These are phyloP conservation scores for Cyprinodon tularosa DNA, from an alignment of 2,113 vertebrate species.

Conservation along the genomic window DNA sequence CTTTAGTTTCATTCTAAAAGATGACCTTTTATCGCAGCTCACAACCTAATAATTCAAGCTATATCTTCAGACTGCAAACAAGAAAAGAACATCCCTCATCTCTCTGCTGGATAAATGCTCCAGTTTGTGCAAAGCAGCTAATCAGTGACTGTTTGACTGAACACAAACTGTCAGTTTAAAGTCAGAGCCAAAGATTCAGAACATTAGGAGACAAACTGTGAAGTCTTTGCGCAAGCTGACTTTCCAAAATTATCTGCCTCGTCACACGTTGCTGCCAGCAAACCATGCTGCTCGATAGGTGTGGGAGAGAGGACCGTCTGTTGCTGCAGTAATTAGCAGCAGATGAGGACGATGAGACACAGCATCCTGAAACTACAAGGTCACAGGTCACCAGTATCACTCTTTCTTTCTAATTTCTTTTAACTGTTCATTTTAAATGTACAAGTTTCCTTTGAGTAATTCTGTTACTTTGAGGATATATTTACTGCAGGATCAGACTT, in stretches of 20 bases:
- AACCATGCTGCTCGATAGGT: slow-evolving; percentile 25
- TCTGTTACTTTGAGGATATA: not conserved
- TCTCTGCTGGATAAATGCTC: slow-evolving; percentile 16
- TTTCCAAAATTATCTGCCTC: slow-evolving; percentile 41
- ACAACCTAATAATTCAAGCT: not conserved
- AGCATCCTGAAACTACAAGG: slow-evolving; percentile 13
- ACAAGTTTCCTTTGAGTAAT: not conserved
- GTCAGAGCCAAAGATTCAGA: slow-evolving; percentile 22
- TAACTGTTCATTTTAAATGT: slow-evolving; percentile 13
- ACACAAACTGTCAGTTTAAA: slow-evolving; percentile 32
- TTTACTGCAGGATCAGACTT: not conserved
- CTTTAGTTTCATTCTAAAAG: not conserved
- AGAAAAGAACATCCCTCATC: slow-evolving; percentile 13
- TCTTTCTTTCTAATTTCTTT: not conserved
- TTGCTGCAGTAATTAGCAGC: slow-evolving; percentile 43
- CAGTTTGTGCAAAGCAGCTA: slow-evolving; percentile 4
- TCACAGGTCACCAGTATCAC: slow-evolving; percentile 4
- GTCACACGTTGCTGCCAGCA: slow-evolving; percentile 22
- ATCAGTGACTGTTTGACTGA: slow-evolving; percentile 34
- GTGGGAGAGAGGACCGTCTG: slow-evolving; percentile 48
- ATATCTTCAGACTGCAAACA: not conserved
- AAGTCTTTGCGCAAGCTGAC: slow-evolving; percentile 24
- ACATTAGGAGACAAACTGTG: slow-evolving; percentile 42
- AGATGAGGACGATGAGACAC: slow-evolving; percentile 34
- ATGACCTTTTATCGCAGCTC: not conserved